phyloP scores from a whole-genome alignment of 2,888 invertebrate genomes.

The Fragum sueziense region DNA sequence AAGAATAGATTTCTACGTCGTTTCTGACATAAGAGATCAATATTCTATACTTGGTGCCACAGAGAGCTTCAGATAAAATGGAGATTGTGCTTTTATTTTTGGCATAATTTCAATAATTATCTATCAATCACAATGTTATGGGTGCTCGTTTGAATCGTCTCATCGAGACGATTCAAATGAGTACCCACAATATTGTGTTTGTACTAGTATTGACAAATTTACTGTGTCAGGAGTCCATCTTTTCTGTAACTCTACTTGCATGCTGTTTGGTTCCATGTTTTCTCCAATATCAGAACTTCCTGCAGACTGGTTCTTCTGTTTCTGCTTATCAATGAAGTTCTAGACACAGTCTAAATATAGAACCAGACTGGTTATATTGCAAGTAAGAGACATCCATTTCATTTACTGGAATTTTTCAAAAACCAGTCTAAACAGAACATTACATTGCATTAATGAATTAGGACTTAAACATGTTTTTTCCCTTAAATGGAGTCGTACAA shows the following conservation, averaged over 20 bases:
- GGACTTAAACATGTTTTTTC: conserved; percentile 7
- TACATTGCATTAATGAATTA: conserved; percentile 30
- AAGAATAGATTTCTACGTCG: background rate
- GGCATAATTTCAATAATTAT: too few species aligned
- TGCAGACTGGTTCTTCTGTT: conserved; percentile 14
- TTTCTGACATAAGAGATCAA: background rate
- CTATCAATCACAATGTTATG: background rate
- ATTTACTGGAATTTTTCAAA: conserved; percentile 33
- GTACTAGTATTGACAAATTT: too few species aligned
- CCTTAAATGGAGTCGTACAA: background rate
- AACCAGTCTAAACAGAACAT: conserved; percentile 22
- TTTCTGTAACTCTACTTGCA: too few species aligned
- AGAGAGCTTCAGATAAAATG: too few species aligned
- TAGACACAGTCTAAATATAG: conserved; percentile 15
- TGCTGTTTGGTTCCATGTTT: conserved; percentile 14
- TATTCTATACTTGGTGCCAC: background rate
- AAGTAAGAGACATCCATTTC: conserved; percentile 1
- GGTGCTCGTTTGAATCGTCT: conserved; percentile 12
- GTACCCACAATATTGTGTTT: background rate
- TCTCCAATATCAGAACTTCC: conserved; percentile 7
- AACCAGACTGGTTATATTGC: conserved; percentile 14
- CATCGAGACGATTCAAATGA: conserved; percentile 3
- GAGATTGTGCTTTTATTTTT: too few species aligned
- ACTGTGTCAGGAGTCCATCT: too few species aligned
- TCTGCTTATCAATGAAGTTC: conserved; percentile 19